Evolutionary conservation across 2,888 invertebrate species (phyloP).

Genomic region (Troglohyphantes excavatus): DNA sequence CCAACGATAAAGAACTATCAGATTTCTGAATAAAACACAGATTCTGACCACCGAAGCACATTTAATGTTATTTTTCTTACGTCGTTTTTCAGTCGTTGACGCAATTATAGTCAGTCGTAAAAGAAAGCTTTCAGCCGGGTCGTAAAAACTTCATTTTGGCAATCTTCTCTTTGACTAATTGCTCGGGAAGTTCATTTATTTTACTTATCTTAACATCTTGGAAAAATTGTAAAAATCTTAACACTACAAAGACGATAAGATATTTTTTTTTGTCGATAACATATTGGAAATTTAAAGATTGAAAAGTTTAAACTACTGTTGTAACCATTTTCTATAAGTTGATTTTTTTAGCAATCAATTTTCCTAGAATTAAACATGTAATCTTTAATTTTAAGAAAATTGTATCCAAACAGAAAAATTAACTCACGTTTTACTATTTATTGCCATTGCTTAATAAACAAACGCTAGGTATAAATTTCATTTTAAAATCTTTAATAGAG

Average conservation of each 20-base stretch:
- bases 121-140: neutral
- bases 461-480: too few species aligned
- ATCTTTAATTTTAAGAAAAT: too few species aligned
- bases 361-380: too few species aligned
- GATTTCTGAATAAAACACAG: slow-evolving; percentile 5
- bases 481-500: too few species aligned
- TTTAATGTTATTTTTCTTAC: neutral
- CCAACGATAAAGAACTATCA: neutral
- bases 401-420: too few species aligned
- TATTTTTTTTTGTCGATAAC: too few species aligned
- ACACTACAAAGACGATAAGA: neutral
- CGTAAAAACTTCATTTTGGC: slow-evolving; percentile 1
- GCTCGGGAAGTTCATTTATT: neutral
- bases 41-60: neutral
- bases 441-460: too few species aligned
- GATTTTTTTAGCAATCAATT: too few species aligned
- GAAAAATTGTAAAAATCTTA: neutral
- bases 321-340: too few species aligned
- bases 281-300: too few species aligned
- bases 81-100: neutral
- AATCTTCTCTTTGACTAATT: neutral
- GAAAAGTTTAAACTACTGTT: too few species aligned
- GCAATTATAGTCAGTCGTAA: slow-evolving; percentile 14
- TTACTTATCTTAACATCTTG: neutral
- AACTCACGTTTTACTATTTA: too few species aligned